Evolutionary conservation across 2,797 vertebrate genomes (phyloP).

Genomic region (Mareca penelope): DNA sequence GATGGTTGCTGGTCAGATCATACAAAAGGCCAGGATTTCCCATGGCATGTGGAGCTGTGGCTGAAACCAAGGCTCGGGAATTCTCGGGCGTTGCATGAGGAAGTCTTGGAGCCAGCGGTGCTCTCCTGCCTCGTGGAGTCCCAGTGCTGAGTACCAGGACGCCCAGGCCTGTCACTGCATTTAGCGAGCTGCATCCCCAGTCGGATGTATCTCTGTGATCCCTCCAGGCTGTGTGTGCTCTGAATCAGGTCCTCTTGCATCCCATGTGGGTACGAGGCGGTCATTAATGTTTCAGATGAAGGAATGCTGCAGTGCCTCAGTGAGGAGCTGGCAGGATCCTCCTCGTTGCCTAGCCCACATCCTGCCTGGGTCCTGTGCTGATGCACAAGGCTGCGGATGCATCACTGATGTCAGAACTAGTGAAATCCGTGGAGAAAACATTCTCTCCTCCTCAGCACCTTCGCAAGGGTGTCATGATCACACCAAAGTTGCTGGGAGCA

Average conservation of each 20-base stretch:
- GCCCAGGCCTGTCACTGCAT: not conserved
- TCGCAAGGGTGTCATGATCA: not conserved
- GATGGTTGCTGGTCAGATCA: not conserved
- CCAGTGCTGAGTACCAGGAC: not conserved
- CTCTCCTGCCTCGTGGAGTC: not conserved
- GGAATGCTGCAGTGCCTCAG: not conserved
- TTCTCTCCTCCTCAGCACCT: not conserved
- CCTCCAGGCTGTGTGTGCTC: not conserved
- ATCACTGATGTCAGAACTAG: not conserved
- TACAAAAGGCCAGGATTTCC: not conserved
- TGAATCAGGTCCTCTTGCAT: not conserved
- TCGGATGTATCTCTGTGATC: not conserved
- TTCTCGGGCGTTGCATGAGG: not conserved
- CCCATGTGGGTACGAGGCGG: not conserved
- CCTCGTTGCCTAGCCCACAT: not conserved
- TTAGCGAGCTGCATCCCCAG: not conserved
- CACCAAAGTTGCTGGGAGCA: not conserved
- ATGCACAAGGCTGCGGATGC: not conserved
- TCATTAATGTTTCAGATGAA: not conserved
- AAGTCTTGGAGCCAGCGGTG: not conserved
- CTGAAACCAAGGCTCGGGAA: not conserved
- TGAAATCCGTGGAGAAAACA: not conserved
- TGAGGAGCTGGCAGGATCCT: not conserved
- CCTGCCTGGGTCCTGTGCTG: not conserved
- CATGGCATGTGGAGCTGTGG: not conserved